These are phyloP conservation scores for Philonicus albiceps DNA, from an alignment of 2,888 invertebrate species.

Conservation along the genomic window DNA sequence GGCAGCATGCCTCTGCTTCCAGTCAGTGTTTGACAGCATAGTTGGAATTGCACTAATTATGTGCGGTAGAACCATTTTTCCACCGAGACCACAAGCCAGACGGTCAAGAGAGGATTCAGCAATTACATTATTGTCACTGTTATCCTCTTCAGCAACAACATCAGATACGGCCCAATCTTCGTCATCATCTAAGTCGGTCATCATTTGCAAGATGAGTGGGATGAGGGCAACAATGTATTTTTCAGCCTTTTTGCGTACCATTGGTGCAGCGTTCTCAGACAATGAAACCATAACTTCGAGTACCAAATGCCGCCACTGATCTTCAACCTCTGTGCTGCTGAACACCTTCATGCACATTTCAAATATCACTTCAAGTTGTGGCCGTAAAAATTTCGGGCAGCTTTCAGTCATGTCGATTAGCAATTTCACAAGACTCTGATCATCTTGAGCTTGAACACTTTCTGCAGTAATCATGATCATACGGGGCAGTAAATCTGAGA, in stretches of 20 bases:
- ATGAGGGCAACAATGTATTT: constrained; percentile 83
- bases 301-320: constrained; percentile 88
- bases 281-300: constrained; percentile 80
- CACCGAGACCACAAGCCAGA: constrained; percentile 96
- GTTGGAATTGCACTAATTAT: constrained; percentile 85
- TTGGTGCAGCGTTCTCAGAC: constrained; percentile 94
- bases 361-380: constrained; percentile 85
- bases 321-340: constrained; percentile 74
- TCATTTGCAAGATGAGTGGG: constrained; percentile 88
- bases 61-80: constrained; percentile 86
- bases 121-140: constrained; percentile 92
- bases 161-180: constrained; percentile 88
- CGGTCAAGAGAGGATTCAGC: constrained; percentile 97
- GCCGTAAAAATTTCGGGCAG: constrained; percentile 89
- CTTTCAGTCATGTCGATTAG: constrained; percentile 94
- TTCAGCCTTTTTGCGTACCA: constrained; percentile 91
- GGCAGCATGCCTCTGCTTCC: constrained; percentile 94
- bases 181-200: constrained; percentile 94
- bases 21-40: constrained; percentile 84
- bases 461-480: constrained; percentile 78
- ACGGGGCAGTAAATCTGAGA: constrained; percentile 82
- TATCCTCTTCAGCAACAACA: constrained; percentile 90
- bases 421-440: constrained; percentile 90
- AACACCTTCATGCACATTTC: constrained; percentile 87
- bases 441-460: constrained; percentile 83